Evolutionary conservation across 2,113 vertebrate genomes (phyloP), one percentile per base, ranked within the genome.

Genomic region (Recurvirostra avosetta): DNA sequence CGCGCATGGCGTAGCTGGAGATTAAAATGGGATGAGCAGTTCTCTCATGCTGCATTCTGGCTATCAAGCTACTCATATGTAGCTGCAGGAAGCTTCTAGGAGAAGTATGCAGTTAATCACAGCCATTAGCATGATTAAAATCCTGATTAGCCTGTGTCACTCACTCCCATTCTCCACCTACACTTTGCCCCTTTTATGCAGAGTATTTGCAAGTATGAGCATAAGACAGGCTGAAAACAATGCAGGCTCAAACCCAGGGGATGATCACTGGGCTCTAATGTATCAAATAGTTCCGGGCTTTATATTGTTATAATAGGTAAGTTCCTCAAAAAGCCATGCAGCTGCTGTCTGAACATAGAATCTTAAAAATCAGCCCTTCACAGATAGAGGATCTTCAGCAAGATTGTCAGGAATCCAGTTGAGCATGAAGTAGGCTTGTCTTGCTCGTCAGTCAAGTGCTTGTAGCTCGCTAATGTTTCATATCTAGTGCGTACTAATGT

Each of bases 91-190:
- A 79, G 47, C 78, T 92, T 32, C 92, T 52, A 27, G 94, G 94
- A 96, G 81, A 40, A 94, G 95, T 88, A 92, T 93, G 96, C 81
- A 93, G 38, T 95, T 97, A 96, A 97, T 96, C 95, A 96, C 92
- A 55, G 36, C 94, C 93, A 96, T 97, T 96, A 96, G 95, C 96
- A 59, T 90, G 94, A 96, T 88, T 94, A 74, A 43, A 73, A 76
- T 92, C 96, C 95, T 94, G 85, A 94, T 96, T 95, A 96, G 85
- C 88, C 75, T 12, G 71, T 97, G 95, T 93, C 93, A 65, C 88
- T 96, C 88, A 23, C 94, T 93, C 92, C 85, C 62, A 58, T 76
- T 66, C 76, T 41, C 94, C 85, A 90, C 96, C 95, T 73, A 88
- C 94, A 34, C 90, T 66, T 83, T 0, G 2, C 67, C 93, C 92